Evolutionary conservation across 2,888 invertebrate genomes (phyloP), one percentile per base, ranked within the genome.

Genomic region (Apamea anceps): DNA sequence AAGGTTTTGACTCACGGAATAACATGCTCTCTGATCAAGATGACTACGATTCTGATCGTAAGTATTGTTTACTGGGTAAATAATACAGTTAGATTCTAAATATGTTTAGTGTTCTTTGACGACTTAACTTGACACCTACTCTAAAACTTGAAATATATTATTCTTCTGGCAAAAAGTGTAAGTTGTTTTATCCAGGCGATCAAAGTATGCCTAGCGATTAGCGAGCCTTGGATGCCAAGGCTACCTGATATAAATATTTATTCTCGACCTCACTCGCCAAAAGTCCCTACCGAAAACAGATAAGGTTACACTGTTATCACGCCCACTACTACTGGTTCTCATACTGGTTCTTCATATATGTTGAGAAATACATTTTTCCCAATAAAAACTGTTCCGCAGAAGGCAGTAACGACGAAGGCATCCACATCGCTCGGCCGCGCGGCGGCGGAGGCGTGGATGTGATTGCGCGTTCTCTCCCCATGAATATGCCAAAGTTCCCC

Each of bases 391-490:
- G 65, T 80, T 87, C 25, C 83, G 84, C 92, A 91, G 96, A 95
- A 79, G 97, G 94, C 80, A 97, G 97, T 87, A 97, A 97, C 89
- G 97, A 97, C 90, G 98, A 98, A 92, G 97, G 97, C 67, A 97
- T 97, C 83, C 97, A 97, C 87, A 97, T 97, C 85, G 93, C 97
- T 8, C 96, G 97, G 77, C 92, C 97, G 86, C 97, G 97, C 88
- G 94, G 97, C 93, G 94, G 97, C 93, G 92, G 94, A 80, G 93
- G 93, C 70, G 95, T 93, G 54, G 94, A 95, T 37, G 96, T 97
- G 80, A 96, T 98, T 87, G 98, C 98, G 67, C 98, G 98, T 93
- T 98, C 98, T 86, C 96, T 98, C 91, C 99, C 99, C 63, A 98
- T 99, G 93, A 98, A 97, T 93, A 98, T 99, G 94, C 98, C 98